phyloP scores from a whole-genome alignment of 2,888 invertebrate species.

The Serrognathus titanus region DNA sequence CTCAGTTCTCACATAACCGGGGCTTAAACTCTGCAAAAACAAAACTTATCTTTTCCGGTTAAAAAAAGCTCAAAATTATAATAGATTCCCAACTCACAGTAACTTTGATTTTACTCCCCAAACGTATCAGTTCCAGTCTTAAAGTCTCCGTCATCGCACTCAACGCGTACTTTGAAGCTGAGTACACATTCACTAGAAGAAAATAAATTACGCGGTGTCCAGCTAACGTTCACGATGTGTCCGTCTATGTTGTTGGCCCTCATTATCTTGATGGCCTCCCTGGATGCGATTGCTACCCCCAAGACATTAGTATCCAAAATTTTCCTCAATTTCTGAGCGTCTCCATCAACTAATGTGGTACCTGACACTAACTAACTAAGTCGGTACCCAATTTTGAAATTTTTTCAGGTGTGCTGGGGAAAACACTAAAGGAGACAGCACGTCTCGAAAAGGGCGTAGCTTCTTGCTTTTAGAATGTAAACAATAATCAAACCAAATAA shows the following conservation, averaged over 20 bases:
- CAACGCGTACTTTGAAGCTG: not conserved
- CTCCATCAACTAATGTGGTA: not conserved
- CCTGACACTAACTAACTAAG: too few relatives aligned
- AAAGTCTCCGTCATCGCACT: not conserved
- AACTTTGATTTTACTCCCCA: constrained; percentile 1
- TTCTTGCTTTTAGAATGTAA: too few relatives aligned
- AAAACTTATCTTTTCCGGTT: not conserved
- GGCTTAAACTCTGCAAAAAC: not conserved
- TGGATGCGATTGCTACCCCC: not conserved
- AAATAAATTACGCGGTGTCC: constrained; percentile 3
- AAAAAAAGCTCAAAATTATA: not conserved
- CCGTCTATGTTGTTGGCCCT: constrained; percentile 2
- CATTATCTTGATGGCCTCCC: constrained; percentile 11
- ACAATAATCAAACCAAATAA: too few relatives aligned
- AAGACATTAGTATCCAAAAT: constrained; percentile 12
- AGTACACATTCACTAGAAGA: not conserved
- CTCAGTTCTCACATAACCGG: constrained; percentile 1
- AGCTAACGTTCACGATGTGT: constrained; percentile 8
- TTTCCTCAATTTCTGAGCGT: constrained; percentile 1
- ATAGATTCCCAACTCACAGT: not conserved
- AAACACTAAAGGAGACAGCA: too few relatives aligned
- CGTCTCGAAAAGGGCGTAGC: too few relatives aligned
- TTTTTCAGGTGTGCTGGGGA: too few relatives aligned
- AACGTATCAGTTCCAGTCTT: not conserved
- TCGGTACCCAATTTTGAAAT: not conserved